Conservation (phyloP, 2,888 invertebrate genomes). For the Hirtodrosophila confusa region DNA sequence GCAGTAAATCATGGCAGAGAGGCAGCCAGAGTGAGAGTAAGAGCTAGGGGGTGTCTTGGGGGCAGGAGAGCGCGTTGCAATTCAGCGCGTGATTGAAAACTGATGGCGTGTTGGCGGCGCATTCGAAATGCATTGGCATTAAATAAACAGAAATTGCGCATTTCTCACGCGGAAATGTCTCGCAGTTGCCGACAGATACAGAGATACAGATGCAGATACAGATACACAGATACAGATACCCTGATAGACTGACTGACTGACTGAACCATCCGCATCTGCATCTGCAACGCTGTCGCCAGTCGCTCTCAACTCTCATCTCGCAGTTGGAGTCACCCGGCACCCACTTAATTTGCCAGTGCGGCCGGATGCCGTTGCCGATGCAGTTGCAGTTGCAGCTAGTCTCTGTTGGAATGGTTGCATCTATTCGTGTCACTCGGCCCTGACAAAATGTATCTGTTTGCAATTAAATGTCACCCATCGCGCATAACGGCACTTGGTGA, state of each 20-base stretch:
- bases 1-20: slow-evolving; percentile 62
- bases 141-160: slow-evolving; percentile 79
- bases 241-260: slow-evolving; percentile 38
- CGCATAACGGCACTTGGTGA: slow-evolving; percentile 53
- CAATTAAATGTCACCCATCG: slow-evolving; percentile 75
- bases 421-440: slow-evolving; percentile 54
- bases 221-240: slow-evolving; percentile 16
- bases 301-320: slow-evolving; percentile 5
- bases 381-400: slow-evolving; percentile 15
- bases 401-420: slow-evolving; percentile 26
- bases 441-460: slow-evolving; percentile 80
- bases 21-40: not conserved
- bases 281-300: slow-evolving; percentile 46
- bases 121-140: slow-evolving; percentile 79
- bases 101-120: slow-evolving; percentile 72
- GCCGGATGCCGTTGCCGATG: slow-evolving; percentile 64
- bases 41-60: not conserved
- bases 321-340: slow-evolving; percentile 39
- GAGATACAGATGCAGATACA: slow-evolving; percentile 23
- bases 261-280: slow-evolving; percentile 23
- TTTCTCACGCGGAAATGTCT: slow-evolving; percentile 72
- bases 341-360: slow-evolving; percentile 75
- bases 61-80: slow-evolving; percentile 42
- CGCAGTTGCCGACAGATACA: slow-evolving; percentile 40
- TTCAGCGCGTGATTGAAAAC: slow-evolving; percentile 77